Evolutionary conservation across 2,888 invertebrate species (phyloP).

Genomic region (Argyra leucocephala): DNA sequence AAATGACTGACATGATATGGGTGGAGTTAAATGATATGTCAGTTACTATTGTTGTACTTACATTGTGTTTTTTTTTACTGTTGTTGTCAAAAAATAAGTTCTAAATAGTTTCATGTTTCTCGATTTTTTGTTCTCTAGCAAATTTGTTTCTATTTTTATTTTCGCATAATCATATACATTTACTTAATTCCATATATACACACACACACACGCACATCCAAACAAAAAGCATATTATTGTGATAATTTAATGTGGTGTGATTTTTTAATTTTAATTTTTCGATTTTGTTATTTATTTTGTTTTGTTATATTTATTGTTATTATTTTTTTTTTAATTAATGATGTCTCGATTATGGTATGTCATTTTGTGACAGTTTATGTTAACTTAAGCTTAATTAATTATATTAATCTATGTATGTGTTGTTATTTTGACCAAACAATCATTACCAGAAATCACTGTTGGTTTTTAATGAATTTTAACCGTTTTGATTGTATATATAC

Average conservation of each 20-base stretch:
- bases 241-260: too few relatives aligned
- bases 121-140: too few relatives aligned
- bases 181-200: too few relatives aligned
- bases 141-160: too few relatives aligned
- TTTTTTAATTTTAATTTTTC: too few relatives aligned
- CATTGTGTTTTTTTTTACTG: too few relatives aligned
- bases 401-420: neutral
- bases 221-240: too few relatives aligned
- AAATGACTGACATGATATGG: neutral
- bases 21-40: conserved; percentile 2
- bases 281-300: neutral
- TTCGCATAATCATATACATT: too few relatives aligned
- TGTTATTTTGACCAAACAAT: neutral
- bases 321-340: conserved; percentile 4
- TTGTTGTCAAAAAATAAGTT: too few relatives aligned
- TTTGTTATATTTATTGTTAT: neutral
- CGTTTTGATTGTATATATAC: neutral
- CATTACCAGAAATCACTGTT: neutral
- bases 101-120: too few relatives aligned
- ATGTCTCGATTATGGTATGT: conserved; percentile 7
- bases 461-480: neutral
- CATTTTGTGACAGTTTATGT: conserved; percentile 2
- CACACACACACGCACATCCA: too few relatives aligned
- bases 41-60: too few relatives aligned
- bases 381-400: conserved; percentile 3